These are phyloP conservation scores for Melipona quadrifasciata DNA, from an alignment of 1,140 invertebrate species.

Conservation along the genomic window DNA sequence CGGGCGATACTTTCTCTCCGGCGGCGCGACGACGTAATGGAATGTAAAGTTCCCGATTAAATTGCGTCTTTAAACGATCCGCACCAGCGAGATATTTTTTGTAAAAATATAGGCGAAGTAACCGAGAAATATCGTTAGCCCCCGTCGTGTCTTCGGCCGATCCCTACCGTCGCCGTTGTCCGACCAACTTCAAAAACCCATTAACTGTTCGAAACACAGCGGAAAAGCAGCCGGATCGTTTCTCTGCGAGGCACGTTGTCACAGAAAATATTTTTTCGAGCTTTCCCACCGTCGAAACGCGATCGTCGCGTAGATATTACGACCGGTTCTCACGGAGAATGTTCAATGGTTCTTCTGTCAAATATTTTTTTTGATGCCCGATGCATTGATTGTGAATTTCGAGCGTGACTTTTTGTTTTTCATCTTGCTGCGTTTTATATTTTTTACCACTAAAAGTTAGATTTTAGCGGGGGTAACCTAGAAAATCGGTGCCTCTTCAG, in stretches of 20 bases:
- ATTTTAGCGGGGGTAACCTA: too few relatives aligned
- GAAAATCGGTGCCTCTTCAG: too few relatives aligned
- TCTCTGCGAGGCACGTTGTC: neutral
- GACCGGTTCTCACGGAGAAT: too few relatives aligned
- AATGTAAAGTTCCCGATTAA: conserved; percentile 51
- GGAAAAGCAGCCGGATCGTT: too few relatives aligned
- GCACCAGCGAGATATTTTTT: conserved; percentile 41
- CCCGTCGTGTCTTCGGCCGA: conserved; percentile 7
- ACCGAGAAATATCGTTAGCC: conserved; percentile 37
- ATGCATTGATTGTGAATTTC: neutral
- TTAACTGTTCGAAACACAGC: conserved; percentile 8
- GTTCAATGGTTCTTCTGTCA: neutral
- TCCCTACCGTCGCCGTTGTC: too few relatives aligned
- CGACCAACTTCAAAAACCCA: neutral
- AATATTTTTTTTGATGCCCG: neutral
- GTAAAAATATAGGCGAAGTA: conserved; percentile 42
- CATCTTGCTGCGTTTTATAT: neutral
- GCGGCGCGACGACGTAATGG: conserved; percentile 9
- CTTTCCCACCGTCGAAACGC: neutral
- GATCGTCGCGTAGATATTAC: neutral
- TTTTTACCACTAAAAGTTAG: too few relatives aligned
- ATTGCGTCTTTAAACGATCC: conserved; percentile 52
- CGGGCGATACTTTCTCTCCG: conserved; percentile 25
- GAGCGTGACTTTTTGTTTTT: neutral
- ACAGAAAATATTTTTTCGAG: conserved; percentile 18